Evolutionary conservation across 1,140 invertebrate species (phyloP).

Genomic region (Battus philenor): DNA sequence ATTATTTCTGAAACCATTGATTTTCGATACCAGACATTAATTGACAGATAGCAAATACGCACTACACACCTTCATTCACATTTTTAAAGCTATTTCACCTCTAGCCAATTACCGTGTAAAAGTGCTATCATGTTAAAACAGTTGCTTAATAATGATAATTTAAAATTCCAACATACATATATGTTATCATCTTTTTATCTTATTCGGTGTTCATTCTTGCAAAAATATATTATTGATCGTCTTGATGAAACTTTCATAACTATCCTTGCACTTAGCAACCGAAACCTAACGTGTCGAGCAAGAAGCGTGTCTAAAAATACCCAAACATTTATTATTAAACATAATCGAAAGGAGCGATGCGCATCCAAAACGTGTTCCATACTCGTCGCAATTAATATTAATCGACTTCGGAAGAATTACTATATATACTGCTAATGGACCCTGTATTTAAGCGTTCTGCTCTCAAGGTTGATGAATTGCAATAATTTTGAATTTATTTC

Average conservation of each 20-base stretch:
- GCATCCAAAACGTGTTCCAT: slow-evolving; percentile 29
- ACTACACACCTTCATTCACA: neutral
- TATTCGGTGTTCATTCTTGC: no score
- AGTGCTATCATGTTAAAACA: neutral
- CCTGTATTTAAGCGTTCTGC: no score
- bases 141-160: neutral
- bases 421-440: no score
- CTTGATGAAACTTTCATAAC: no score
- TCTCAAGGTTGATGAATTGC: no score
- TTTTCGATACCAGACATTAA: no score
- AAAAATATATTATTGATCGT: no score
- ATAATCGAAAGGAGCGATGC: slow-evolving; percentile 36
- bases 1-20: no score
- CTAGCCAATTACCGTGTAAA: neutral
- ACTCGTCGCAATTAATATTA: no score
- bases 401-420: no score
- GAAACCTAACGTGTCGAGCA: neutral
- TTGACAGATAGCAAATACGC: no score
- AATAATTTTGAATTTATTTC: no score
- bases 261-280: neutral
- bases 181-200: neutral
- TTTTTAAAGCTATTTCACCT: neutral
- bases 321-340: slow-evolving; percentile 23
- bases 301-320: slow-evolving; percentile 18
- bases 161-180: neutral